A percentile compares a stretch with the other conserved stretches of the same genome.
phyloP scores from a whole-genome alignment of 2,113 vertebrate genomes.

The Lepisosteus oculatus region DNA sequence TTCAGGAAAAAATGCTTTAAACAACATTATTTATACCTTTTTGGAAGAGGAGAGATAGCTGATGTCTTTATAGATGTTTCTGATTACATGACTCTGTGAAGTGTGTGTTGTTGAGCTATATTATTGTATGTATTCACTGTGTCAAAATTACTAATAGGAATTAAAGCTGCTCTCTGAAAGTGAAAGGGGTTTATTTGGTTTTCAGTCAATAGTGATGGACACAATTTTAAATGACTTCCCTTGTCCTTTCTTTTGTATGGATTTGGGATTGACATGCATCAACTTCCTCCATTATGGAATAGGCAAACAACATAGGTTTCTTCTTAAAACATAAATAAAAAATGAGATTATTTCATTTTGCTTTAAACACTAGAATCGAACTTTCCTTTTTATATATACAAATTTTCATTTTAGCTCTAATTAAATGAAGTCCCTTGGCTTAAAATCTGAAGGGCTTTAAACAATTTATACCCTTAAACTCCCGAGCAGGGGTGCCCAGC shows the following conservation, averaged over 20 bases:
- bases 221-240: conserved; percentile 36
- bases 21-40: conserved; percentile 42
- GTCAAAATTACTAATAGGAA: conserved; percentile 30
- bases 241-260: conserved; percentile 10
- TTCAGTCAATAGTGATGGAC: conserved; percentile 28
- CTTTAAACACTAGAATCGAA: too few species aligned
- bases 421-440: too few species aligned
- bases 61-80: conserved; percentile 41
- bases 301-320: neutral
- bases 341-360: too few species aligned
- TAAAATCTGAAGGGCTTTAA: too few species aligned
- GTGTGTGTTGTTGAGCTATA: conserved; percentile 40
- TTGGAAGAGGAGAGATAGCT: conserved; percentile 31
- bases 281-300: neutral
- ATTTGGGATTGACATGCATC: neutral
- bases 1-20: conserved; percentile 40
- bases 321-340: too few species aligned
- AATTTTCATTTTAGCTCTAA: too few species aligned
- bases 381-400: too few species aligned
- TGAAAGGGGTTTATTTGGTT: conserved; percentile 28
- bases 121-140: conserved; percentile 34
- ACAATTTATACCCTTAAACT: too few species aligned
- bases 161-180: conserved; percentile 37
- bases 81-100: conserved; percentile 33
- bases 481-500: too few species aligned